A percentile compares a stretch with the other conserved stretches of the same genome.
phyloP scores from a whole-genome alignment of 2,113 vertebrate genomes.

The Hepsetus odoe region DNA sequence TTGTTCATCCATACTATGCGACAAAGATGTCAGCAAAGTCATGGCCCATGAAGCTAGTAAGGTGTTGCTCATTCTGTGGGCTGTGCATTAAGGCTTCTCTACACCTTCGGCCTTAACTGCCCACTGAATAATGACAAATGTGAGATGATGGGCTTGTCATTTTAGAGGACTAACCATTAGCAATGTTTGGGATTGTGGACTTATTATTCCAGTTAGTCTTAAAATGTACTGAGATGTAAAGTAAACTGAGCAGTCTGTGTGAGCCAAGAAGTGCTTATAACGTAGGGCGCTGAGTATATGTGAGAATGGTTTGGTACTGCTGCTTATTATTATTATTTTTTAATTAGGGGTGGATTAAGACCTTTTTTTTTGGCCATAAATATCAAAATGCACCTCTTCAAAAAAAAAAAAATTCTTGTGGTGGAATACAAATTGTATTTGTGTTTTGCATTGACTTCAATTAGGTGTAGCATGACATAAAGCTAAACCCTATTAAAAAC shows the following conservation, averaged over 20 bases:
- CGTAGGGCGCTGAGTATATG: background rate
- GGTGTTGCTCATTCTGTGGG: background rate
- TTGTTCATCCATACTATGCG: background rate
- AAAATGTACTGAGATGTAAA: background rate
- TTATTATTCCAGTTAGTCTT: constrained; percentile 1
- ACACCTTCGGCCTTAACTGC: constrained; percentile 16
- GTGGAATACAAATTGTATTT: too few relatives aligned
- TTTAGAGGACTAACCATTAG: constrained; percentile 6
- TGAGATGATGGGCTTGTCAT: constrained; percentile 28
- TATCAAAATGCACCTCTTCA: too few relatives aligned
- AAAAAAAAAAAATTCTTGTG: too few relatives aligned
- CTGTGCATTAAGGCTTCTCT: background rate
- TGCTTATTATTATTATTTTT: too few relatives aligned
- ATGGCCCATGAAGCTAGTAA: background rate
- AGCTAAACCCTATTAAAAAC: too few relatives aligned
- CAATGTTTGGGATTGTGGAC: background rate
- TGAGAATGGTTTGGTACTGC: background rate
- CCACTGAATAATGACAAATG: constrained; percentile 41
- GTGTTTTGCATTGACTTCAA: too few relatives aligned
- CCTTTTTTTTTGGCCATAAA: too few relatives aligned
- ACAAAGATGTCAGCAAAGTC: constrained; percentile 14
- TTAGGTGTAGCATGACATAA: too few relatives aligned
- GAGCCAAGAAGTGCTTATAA: background rate
- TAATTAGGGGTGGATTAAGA: too few relatives aligned
- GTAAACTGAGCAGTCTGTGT: background rate